Base-by-base conservation (phyloP, 1,140 invertebrate genomes). In the Hirudo medicinalis region DNA sequence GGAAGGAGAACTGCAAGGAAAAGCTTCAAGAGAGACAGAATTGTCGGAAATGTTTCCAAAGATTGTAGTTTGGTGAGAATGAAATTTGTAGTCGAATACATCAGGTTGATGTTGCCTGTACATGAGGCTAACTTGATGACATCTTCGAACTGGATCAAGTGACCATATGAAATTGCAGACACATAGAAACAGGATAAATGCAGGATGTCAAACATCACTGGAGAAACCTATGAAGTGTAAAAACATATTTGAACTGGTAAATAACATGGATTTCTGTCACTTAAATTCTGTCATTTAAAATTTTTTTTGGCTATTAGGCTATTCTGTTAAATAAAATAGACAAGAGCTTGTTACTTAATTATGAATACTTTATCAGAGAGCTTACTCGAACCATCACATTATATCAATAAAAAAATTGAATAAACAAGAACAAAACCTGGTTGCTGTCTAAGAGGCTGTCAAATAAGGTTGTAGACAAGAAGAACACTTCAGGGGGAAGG, bases 381-480 rank as follows among this genome's bases (percentile, higher is more conserved):
- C 27, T 60, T 4, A 60, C 55, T 8, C 4, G 22, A 63, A n/a
- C 5, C 11, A 11, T 15, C 19, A 32, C 22, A 22, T 15, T 22
- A n/a, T 2, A 25, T 63, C 9, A 25, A 63, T 25, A n/a, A 63
- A 13, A 63, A 63, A 63, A 19, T 11, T 63, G 15, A 36, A 36
- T 6, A 36, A 36, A 6, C 32, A 36, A 15, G 22, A 63, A 63
- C 11, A 13, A 25, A 22, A 63, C 57, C 29, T 63, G 57, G 29
- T 25, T 22, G 22, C 29, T 63, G 2, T 32, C 29, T n/a, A 63
- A 25, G 29, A 63, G 57, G 29, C 57, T 63, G 29, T 63, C 57
- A 63, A 63, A 63, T 63, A 63, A 63, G 15, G 22, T 63, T 32
- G 22, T 22, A 25, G 57, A 63, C 57, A 63, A 63, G 29, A 63